phyloP scores from a whole-genome alignment of 2,113 vertebrate species.

The Microtus oregoni region DNA sequence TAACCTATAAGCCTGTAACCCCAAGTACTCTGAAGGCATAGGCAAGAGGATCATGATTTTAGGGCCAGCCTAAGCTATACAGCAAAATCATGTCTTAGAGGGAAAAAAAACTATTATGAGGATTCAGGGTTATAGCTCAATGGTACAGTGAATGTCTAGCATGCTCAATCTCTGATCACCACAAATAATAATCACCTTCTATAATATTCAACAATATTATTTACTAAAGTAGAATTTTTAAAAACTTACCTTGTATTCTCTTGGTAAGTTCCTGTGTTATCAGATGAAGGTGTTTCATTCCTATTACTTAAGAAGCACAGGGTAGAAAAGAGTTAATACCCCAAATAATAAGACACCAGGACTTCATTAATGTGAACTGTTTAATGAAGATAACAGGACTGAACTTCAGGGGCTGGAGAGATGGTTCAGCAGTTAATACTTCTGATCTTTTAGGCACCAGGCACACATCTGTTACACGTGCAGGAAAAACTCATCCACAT shows the following conservation, averaged over 20 bases:
- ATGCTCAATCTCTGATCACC: neutral
- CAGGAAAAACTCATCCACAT: neutral
- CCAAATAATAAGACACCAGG: neutral
- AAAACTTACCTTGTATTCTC: slow-evolving; percentile 86
- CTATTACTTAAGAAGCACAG: slow-evolving; percentile 85
- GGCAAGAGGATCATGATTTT: neutral
- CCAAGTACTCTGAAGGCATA: neutral
- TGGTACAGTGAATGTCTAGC: neutral
- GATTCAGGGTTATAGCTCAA: neutral
- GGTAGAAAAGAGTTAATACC: slow-evolving; percentile 36
- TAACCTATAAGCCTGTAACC: neutral
- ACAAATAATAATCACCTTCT: neutral
- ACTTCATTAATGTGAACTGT: slow-evolving; percentile 30
- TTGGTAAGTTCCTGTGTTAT: slow-evolving; percentile 85
- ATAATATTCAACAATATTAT: slow-evolving; percentile 26
- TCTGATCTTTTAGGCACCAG: neutral
- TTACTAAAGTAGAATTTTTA: slow-evolving; percentile 47
- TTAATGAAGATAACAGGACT: slow-evolving; percentile 40
- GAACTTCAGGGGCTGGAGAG: neutral
- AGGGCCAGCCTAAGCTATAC: neutral
- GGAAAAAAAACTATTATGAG: neutral
- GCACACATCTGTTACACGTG: neutral
- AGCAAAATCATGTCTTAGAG: neutral
- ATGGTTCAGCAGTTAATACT: neutral
- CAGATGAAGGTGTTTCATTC: slow-evolving; percentile 84